Percentiles rank a stretch among this genome's conserved stretches.
phyloP scores from a whole-genome alignment of 2,888 invertebrate species.

The Pseudococcus jackbeardsleyi region DNA sequence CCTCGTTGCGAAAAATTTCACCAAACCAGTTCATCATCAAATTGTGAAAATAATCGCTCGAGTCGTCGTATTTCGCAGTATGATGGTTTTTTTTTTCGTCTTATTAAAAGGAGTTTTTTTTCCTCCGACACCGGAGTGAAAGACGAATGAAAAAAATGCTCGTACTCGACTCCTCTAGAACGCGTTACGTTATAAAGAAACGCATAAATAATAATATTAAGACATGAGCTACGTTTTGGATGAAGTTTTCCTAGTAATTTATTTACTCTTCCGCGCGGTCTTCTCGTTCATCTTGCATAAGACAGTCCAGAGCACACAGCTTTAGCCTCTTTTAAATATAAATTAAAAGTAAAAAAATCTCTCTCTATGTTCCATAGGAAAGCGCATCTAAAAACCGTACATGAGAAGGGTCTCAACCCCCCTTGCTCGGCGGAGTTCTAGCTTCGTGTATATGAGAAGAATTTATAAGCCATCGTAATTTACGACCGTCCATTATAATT shows the following conservation, averaged over 20 bases:
- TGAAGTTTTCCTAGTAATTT: constrained; percentile 51
- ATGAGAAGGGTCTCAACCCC: no score
- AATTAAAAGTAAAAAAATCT: constrained; percentile 18
- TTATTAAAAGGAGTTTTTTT: not conserved
- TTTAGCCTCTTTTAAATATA: constrained; percentile 24
- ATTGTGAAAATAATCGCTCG: not conserved
- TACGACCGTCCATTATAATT: constrained; percentile 57
- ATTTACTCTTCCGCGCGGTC: not conserved
- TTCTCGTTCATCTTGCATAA: not conserved
- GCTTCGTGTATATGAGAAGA: not conserved
- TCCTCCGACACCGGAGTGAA: not conserved
- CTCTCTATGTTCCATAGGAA: not conserved
- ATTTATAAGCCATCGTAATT: constrained; percentile 58
- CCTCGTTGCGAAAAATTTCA: no score
- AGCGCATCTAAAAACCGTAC: not conserved
- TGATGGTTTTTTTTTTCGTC: no score
- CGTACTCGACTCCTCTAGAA: not conserved
- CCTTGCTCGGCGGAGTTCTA: no score
- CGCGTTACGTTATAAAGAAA: constrained; percentile 9
- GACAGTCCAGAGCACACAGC: constrained; percentile 41
- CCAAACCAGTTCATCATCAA: constrained; percentile 21
- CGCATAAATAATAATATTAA: constrained; percentile 46
- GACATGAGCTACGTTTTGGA: constrained; percentile 38
- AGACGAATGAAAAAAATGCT: not conserved
- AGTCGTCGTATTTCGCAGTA: not conserved